Base-by-base conservation (phyloP, 1,140 invertebrate species). In the Cyclina sinensis region DNA sequence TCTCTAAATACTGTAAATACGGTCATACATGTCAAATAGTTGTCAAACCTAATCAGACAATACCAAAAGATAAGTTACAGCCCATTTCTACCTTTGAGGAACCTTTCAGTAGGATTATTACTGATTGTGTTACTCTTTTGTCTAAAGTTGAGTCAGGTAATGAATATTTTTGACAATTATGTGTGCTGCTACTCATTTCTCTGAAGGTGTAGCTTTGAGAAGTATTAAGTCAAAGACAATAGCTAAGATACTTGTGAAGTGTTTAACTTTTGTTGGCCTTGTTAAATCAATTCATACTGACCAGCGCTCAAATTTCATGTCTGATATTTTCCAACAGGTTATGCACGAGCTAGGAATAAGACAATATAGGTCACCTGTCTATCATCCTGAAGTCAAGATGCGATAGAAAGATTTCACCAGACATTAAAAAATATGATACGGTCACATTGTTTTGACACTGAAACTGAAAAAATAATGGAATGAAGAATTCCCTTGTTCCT, bases 31-130 rank as follows among this genome's bases (percentile, higher is more conserved):
- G 43, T 46, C 43, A 46, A 46, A 46, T 46, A 16, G n/a, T n/a
- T n/a, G n/a, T n/a, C 43, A 46, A 46, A 46, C 43, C 43, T 46
- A 62, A 62, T 30, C 59, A 21, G n/a, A 62, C 7, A 24, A 21
- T 62, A 24, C 59, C 59, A 7, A 62, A 62, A 11, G 59, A n/a
- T 11, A 7, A 62, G 7, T 21, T 62, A 11, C 59, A 62, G 30
- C 59, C 5, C 7, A 62, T 62, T 11, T n/a, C 7, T 21, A 30
- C 21, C 7, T 62, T 62, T 62, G 59, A 62, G 7, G 59, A 62
- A 30, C 59, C 59, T n/a, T 62, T 62, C 21, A 62, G 59, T 62
- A 62, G 59, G 21, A 62, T 62, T 62, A 62, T 62, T 11, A 21
- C 9, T 62, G 21, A 62, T n/a, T 30, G 59, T 62, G 59, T 62